phyloP scores from a whole-genome alignment of 2,888 invertebrate genomes.

The Danaus chrysippus region DNA sequence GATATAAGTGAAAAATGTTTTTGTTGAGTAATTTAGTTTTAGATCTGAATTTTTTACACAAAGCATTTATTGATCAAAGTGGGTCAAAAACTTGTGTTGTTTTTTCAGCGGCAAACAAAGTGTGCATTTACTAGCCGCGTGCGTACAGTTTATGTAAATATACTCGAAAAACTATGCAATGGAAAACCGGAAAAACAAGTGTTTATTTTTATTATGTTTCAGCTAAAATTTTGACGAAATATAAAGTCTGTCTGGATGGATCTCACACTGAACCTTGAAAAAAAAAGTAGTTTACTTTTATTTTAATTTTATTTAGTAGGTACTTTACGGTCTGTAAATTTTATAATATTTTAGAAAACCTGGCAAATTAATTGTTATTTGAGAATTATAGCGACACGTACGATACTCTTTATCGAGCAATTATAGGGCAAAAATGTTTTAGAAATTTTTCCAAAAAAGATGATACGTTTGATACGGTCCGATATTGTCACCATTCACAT shows the following conservation, averaged over 20 bases:
- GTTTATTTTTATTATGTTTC: slow-evolving; percentile 57
- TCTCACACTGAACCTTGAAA: slow-evolving; percentile 18
- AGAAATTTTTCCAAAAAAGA: no score
- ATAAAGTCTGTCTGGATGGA: slow-evolving; percentile 11
- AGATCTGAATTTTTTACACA: slow-evolving; percentile 25
- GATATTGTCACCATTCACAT: no score
- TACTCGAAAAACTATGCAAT: slow-evolving; percentile 55
- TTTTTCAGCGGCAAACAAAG: slow-evolving; percentile 58
- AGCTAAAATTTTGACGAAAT: slow-evolving; percentile 30
- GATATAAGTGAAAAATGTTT: neutral
- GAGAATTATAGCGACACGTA: no score
- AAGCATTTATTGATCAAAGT: slow-evolving; percentile 52
- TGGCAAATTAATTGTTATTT: neutral
- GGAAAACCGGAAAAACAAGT: slow-evolving; percentile 54
- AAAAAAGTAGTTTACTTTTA: slow-evolving; percentile 15
- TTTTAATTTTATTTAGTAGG: slow-evolving; percentile 13
- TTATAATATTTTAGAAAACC: neutral
- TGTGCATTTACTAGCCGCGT: slow-evolving; percentile 48
- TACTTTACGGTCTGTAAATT: no score
- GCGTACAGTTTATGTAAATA: slow-evolving; percentile 66
- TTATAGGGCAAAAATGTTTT: no score
- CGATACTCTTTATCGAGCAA: no score
- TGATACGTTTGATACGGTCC: no score
- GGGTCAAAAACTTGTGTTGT: slow-evolving; percentile 46
- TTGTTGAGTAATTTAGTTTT: slow-evolving; percentile 6